Base-by-base conservation (phyloP, 1,140 invertebrate genomes). In the Lordiphosa clarofinis region DNA sequence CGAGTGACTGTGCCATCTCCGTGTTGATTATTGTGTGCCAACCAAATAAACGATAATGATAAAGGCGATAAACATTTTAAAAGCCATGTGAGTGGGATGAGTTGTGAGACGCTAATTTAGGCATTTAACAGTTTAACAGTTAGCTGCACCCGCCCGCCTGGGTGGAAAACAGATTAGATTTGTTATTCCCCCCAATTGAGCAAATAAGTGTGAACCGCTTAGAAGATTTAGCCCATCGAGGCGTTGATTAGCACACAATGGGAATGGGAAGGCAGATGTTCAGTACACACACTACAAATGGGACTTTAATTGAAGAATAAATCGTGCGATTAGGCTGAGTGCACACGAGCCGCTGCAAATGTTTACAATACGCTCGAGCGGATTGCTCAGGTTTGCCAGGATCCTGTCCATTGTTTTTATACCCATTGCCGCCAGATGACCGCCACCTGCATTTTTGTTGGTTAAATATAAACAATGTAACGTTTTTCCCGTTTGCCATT, bases 51-150 rank as follows among this genome's bases (percentile, higher is more conserved):
- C 67, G 64, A 64, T 64, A 64, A 57, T 76, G 73, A 78, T 78
- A 81, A 78, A 74, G 70, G 70, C 65, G 74, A 78, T 78, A 78
- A 78, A 81, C 58, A 58, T 9, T 74, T 79, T 69, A 81, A 81
- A 39, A 28, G 53, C 19, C 64, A 79, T 69, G 74, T 69, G 73
- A 73, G 63, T 71, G 56, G 37, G 44, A 55, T 37, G 53, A 54
- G 60, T 8, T 31, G 49, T 54, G 36, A 62, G 67, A 54, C 57
- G 61, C 55, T 62, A 67, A 75, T 70, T 67, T 54, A 43, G 40
- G 61, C 42, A 57, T 60, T 79, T 73, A 53, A 11, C 64, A 52
- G 64, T 60, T 79, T 73, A 53, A 11, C 64, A 52, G 64, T 48
- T 42, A 59, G 49, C 58, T 55, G 44, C 50, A 56, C 38, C 52